A percentile compares a stretch with the other conserved stretches of the same genome.
These are phyloP conservation scores for Coenonympha arcania DNA, from an alignment of 2,888 invertebrate genomes.

Conservation along the genomic window DNA sequence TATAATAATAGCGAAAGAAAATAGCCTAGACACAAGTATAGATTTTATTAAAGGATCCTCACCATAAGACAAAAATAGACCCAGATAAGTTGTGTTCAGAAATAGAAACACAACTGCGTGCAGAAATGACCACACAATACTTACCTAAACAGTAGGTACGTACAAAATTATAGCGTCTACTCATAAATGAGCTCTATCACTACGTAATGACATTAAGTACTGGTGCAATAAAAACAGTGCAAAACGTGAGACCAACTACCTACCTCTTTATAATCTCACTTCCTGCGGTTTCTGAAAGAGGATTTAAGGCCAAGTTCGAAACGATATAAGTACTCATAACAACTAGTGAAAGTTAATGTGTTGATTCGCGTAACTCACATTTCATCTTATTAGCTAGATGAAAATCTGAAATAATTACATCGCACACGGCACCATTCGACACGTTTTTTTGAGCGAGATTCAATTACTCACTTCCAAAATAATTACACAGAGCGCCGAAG, in stretches of 20 bases:
- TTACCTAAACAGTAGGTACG: slow-evolving; percentile 1
- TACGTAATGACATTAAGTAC: slow-evolving; percentile 18
- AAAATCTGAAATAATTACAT: slow-evolving; percentile 68
- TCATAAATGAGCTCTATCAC: slow-evolving; percentile 13
- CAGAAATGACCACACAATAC: slow-evolving; percentile 1
- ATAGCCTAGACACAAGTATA: no score
- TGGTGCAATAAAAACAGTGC: slow-evolving; percentile 26
- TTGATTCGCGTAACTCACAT: slow-evolving; percentile 59
- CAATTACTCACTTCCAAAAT: slow-evolving; percentile 56
- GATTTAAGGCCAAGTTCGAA: slow-evolving; percentile 58
- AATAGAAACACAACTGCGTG: not conserved
- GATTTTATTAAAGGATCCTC: no score
- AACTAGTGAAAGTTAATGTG: slow-evolving; percentile 67
- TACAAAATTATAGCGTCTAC: not conserved
- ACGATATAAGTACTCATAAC: slow-evolving; percentile 33
- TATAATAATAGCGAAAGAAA: no score
- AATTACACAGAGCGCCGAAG: slow-evolving; percentile 44
- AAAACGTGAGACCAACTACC: slow-evolving; percentile 26
- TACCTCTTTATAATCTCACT: slow-evolving; percentile 45
- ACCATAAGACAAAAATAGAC: no score
- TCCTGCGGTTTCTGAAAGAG: slow-evolving; percentile 63
- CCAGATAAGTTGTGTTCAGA: no score
- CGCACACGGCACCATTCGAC: slow-evolving; percentile 51
- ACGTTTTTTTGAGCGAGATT: slow-evolving; percentile 64
- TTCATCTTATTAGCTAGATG: slow-evolving; percentile 59